Percentiles rank a stretch among this genome's conserved stretches.
Evolutionary conservation across 2,888 invertebrate genomes (phyloP).

Genomic region (Nudaria mundana): DNA sequence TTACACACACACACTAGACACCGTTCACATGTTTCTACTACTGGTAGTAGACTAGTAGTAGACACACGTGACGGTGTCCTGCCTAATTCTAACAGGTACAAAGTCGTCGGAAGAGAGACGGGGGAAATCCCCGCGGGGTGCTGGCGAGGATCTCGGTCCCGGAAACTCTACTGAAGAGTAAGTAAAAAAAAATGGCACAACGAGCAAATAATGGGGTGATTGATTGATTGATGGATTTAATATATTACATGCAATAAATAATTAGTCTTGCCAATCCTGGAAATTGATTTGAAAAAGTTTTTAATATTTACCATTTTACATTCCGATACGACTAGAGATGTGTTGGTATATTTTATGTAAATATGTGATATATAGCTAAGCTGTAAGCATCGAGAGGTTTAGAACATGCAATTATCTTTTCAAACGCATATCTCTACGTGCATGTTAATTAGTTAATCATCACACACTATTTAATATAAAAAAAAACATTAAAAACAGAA

Average conservation of each 20-base stretch:
- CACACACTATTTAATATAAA: background rate
- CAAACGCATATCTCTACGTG: conserved; percentile 9
- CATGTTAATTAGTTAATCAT: conserved; percentile 4
- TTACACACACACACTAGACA: conserved; percentile 50
- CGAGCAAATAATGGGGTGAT: conserved; percentile 59
- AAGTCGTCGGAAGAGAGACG: conserved; percentile 46
- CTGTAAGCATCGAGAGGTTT: conserved; percentile 5
- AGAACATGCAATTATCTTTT: conserved; percentile 17
- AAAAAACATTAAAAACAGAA: too few relatives aligned
- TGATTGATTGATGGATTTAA: conserved; percentile 41
- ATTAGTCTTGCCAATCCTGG: conserved; percentile 77
- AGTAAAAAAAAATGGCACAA: conserved; percentile 73
- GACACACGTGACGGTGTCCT: conserved; percentile 9
- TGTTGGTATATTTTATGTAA: conserved; percentile 29
- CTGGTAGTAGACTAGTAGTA: background rate
- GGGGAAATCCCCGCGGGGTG: conserved; percentile 63
- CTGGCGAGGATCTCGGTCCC: conserved; percentile 53
- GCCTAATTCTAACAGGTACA: conserved; percentile 36
- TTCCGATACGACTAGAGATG: background rate
- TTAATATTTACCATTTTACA: background rate
- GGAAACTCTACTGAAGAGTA: conserved; percentile 42
- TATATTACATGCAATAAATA: conserved; percentile 9
- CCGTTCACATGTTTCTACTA: background rate
- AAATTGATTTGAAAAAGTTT: conserved; percentile 31
- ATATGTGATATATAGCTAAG: conserved; percentile 8